Percentiles rank a stretch among this genome's conserved stretches.
Conservation (phyloP, 2,797 vertebrate genomes). For the Echiichthys vipera region DNA sequence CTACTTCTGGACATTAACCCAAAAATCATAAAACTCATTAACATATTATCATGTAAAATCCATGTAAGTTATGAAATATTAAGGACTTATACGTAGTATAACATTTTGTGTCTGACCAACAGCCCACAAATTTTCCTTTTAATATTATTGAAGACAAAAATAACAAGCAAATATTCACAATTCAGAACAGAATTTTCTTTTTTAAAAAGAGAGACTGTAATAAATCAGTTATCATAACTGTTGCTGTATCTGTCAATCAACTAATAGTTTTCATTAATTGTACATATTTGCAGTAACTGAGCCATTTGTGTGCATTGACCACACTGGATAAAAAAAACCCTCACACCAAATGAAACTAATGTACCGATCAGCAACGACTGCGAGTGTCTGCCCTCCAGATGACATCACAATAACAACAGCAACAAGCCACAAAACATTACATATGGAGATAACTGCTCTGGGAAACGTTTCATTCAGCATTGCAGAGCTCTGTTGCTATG, state of each 20-base stretch:
- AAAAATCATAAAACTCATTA: neutral
- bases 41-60: neutral
- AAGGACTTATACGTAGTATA: too few species aligned
- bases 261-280: too few species aligned
- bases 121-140: neutral
- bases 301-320: neutral
- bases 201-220: neutral
- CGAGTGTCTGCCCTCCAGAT: slow-evolving; percentile 7
- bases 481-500: slow-evolving; percentile 76
- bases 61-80: neutral
- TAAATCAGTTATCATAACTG: neutral
- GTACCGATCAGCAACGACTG: slow-evolving; percentile 21
- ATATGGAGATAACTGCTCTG: slow-evolving; percentile 44
- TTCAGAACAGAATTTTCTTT: neutral
- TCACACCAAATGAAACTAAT: slow-evolving; percentile 30
- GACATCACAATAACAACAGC: slow-evolving; percentile 47
- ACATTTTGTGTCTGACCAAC: too few species aligned
- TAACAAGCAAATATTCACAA: neutral
- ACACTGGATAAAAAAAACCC: slow-evolving; percentile 19
- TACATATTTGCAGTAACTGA: neutral
- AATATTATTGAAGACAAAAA: neutral
- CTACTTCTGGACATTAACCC: neutral
- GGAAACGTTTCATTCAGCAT: slow-evolving; percentile 58
- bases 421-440: slow-evolving; percentile 35
- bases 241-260: neutral